Evolutionary conservation across 2,888 invertebrate genomes (phyloP), one percentile per base, ranked within the genome.

Genomic region (Nephrotoma guestfalica): DNA sequence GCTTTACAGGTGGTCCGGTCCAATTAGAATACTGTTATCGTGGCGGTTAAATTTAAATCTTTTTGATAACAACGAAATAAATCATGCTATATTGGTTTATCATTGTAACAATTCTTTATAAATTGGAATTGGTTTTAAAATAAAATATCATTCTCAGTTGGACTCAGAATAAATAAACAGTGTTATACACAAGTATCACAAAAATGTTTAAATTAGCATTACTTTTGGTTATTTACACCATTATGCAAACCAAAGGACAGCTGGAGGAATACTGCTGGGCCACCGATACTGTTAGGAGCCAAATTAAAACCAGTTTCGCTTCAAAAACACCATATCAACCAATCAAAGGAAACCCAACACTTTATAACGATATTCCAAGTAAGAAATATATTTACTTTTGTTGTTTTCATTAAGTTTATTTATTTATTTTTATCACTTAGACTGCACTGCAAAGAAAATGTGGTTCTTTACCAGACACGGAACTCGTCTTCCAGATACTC

Each of bases 301-400:
- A 92, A 88, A 41, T 84, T 84, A 90, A 90, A 2, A 89, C 89
- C 40, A 92, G 94, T 86, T 95, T 95, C 89, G 94, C 93, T 9
- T 94, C 95, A 6, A 96, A 96, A 92, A 96, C 96, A 0, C 94
- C 96, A 0, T 97, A 97, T 90, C 93, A 94, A 89, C 94, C 95
- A 88, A 93, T 94, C 15, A 94, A 93, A 87, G 93, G 86, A 11
- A 9, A 86, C 6, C 40, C 41, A 6, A 51, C 15, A 7, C 41
- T 40, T 0, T 41, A 41, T 11, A 30, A 51, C 18, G 51, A 51
- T 13, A 51, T 86, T 51, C 86, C 86, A 86, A 40, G 86, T 86
- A 84, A 84, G 47, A 0, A 30, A 30, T 47, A 47, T 11, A 47
- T 47, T 47, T 3, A 47, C 2, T 13, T 47, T 13, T 3, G 11